phyloP scores from a whole-genome alignment of 1,140 invertebrate genomes.

The Diorhabda carinulata region DNA sequence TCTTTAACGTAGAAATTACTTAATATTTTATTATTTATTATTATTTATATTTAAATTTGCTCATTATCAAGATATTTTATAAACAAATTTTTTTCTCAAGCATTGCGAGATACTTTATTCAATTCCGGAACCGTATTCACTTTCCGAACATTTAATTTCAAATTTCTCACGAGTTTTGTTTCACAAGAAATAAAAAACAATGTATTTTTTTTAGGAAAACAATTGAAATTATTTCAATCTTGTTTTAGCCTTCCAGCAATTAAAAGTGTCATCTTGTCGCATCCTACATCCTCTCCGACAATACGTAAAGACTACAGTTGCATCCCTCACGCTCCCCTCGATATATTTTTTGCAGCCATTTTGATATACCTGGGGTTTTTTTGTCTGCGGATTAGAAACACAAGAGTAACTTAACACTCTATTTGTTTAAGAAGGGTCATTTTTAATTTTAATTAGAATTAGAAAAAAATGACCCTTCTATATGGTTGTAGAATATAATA shows the following conservation, averaged over 20 bases:
- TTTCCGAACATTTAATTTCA: no score
- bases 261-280: not conserved
- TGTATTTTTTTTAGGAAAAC: no score
- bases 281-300: not conserved
- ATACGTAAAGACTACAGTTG: not conserved
- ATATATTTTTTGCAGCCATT: constrained; percentile 20
- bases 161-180: no score
- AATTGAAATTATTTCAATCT: no score
- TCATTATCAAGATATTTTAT: no score
- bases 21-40: no score
- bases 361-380: constrained; percentile 24
- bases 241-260: not conserved
- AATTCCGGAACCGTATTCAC: no score
- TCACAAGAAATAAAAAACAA: no score
- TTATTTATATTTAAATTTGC: no score
- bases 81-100: no score
- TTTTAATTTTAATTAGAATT: constrained; percentile 17
- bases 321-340: constrained; percentile 11
- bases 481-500: not conserved
- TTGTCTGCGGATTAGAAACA: constrained; percentile 20
- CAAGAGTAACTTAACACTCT: constrained; percentile 28
- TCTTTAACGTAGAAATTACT: no score
- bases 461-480: constrained; percentile 21
- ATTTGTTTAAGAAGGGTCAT: constrained; percentile 29
- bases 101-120: no score